A percentile compares a stretch with the other conserved stretches of the same genome.
phyloP scores from a whole-genome alignment of 2,797 vertebrate genomes.

The Amniataba percoides region DNA sequence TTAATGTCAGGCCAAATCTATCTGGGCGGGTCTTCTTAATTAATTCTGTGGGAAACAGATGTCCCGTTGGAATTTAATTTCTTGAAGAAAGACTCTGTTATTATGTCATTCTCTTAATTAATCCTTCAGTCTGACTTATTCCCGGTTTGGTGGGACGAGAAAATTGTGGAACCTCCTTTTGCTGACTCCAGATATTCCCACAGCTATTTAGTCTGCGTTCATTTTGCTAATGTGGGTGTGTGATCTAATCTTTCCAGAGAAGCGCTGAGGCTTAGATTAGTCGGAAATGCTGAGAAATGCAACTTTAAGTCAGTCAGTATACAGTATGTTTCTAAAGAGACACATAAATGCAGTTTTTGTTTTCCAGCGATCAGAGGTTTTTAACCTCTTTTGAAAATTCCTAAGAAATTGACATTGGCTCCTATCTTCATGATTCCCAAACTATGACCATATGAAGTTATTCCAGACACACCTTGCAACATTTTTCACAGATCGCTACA shows the following conservation, averaged over 20 bases:
- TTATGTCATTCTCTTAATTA: constrained; percentile 6
- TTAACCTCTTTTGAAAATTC: background rate
- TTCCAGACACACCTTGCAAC: background rate
- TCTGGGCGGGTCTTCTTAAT: constrained; percentile 5
- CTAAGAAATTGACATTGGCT: background rate
- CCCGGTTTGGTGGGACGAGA: background rate
- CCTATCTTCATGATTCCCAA: background rate
- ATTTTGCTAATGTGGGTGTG: constrained; percentile 17
- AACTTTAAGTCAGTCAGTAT: background rate
- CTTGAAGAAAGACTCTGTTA: background rate
- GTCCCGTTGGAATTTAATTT: background rate
- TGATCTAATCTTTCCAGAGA: constrained; percentile 50
- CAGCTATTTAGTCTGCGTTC: constrained; percentile 37
- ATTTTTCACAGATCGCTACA: constrained; percentile 13
- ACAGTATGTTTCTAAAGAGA: background rate
- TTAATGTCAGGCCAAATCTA: background rate
- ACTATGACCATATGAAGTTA: background rate
- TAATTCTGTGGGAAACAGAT: constrained; percentile 2
- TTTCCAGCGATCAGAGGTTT: background rate
- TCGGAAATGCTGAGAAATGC: constrained; percentile 24
- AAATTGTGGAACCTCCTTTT: background rate
- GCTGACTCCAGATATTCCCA: constrained; percentile 37
- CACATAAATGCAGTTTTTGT: background rate
- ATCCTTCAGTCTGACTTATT: background rate
- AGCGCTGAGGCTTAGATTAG: background rate